Evolutionary conservation across 1,140 invertebrate genomes (phyloP), one percentile per base, ranked within the genome.

Genomic region (Drosophila lacertosa): DNA sequence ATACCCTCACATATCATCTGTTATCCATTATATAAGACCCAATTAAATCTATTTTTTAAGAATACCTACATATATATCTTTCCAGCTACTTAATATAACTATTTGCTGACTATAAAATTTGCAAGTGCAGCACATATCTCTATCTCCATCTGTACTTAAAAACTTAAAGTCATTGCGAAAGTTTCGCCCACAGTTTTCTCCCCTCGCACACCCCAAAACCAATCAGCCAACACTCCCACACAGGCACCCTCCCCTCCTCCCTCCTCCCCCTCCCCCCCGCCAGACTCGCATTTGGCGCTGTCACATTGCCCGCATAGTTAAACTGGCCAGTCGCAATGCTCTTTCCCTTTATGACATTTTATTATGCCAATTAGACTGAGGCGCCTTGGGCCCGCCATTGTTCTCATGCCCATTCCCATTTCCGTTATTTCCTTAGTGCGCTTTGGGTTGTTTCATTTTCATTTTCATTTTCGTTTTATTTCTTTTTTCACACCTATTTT

Each of bases 321-420:
- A 26, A 24, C 58, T 44, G 37, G 29, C 37, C 55, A 16, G 24
- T 24, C 59, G 42, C 60, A 79, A 55, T 63, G 60, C 51, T 79
- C 59, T 60, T 60, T 73, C 62, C 22, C 50, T 77, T 81, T 74
- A 86, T 86, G 77, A 77, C 81, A 86, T 86, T 84, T 86, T 84
- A 84, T 84, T 86, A 84, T 86, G 77, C 77, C 81, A 84, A 84
- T 84, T 84, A 84, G 81, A 77, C 51, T 66, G 60, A 24, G 37
- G 13, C 32, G 39, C 60, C 37, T 72, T 59, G 60, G 67, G 64
- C 74, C 35, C 55, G 35, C 48, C 48, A 72, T 75, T 75, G 68
- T 75, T 75, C 68, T 54, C 59, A 33, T 35, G 26, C 37, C 45
- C 53, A 37, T 53, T 60, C 4, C 15, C 54, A 59, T 74, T 39